Evolutionary conservation across 2,797 vertebrate species (phyloP).

Genomic region (Halcyon leucocephala): DNA sequence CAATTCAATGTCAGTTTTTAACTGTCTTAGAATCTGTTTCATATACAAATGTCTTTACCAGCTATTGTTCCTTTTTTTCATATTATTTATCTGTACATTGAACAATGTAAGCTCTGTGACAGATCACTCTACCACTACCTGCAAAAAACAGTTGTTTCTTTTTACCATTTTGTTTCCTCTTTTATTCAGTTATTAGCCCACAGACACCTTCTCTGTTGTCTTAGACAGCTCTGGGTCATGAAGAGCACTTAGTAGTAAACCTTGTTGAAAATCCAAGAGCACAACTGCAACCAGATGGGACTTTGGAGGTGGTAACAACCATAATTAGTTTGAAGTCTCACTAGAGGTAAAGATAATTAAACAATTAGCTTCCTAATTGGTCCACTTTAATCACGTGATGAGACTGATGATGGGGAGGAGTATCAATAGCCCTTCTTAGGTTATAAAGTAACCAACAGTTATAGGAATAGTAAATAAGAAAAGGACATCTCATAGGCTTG

Average conservation of each 20-base stretch:
- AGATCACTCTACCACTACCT: background rate
- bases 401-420: background rate
- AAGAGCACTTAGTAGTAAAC: background rate
- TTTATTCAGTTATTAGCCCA: background rate
- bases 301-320: background rate
- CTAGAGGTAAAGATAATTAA: background rate
- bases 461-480: background rate
- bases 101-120: background rate
- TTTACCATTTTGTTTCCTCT: background rate
- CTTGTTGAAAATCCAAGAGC: background rate
- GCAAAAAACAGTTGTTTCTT: background rate
- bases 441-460: background rate
- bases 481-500: fast-evolving
- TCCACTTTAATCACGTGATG: background rate
- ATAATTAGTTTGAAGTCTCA: background rate
- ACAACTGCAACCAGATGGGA: background rate
- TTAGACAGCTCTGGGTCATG: background rate
- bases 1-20: background rate
- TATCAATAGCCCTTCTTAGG: background rate
- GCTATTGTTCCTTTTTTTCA: background rate
- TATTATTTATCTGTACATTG: background rate
- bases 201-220: background rate
- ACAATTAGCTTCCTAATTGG: background rate
- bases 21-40: background rate
- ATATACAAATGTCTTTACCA: background rate